These are phyloP conservation scores for Hydrophis major DNA, from an alignment of 2,797 vertebrate species.

Conservation along the genomic window DNA sequence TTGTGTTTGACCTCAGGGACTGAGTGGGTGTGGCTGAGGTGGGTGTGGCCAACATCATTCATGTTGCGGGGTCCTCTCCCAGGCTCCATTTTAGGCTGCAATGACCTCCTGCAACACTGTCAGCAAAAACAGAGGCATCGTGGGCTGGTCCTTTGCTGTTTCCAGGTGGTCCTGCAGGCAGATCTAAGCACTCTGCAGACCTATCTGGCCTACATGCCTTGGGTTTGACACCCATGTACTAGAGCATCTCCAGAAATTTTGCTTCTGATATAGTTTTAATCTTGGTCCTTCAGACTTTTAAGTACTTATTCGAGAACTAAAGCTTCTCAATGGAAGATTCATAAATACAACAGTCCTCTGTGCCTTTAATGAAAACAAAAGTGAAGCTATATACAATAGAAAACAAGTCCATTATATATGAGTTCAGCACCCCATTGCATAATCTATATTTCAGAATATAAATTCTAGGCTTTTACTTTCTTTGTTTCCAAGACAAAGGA, in stretches of 20 bases:
- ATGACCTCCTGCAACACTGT: too few relatives aligned
- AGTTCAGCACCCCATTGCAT: neutral
- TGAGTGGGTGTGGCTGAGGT: too few relatives aligned
- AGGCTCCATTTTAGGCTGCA: too few relatives aligned
- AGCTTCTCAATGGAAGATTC: neutral
- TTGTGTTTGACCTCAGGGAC: too few relatives aligned
- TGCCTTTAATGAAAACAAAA: neutral
- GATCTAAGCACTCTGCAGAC: too few relatives aligned
- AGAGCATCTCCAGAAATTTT: neutral
- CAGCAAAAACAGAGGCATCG: too few relatives aligned
- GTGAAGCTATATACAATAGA: neutral
- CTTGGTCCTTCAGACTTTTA: neutral
- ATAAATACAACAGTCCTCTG: neutral
- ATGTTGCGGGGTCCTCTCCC: too few relatives aligned
- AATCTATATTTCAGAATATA: neutral
- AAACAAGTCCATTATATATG: neutral
- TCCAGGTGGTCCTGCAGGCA: too few relatives aligned
- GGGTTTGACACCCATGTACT: too few relatives aligned
- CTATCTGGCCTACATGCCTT: too few relatives aligned
- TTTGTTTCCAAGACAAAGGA: neutral
- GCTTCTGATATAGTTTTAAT: neutral
- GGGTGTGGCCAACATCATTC: too few relatives aligned
- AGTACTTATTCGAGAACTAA: neutral
- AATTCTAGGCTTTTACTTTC: neutral
- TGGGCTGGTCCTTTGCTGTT: too few relatives aligned